Evolutionary conservation across 92 coral and sea anemone species (phyloP).

Genomic region (Epizoanthus rinbou): DNA sequence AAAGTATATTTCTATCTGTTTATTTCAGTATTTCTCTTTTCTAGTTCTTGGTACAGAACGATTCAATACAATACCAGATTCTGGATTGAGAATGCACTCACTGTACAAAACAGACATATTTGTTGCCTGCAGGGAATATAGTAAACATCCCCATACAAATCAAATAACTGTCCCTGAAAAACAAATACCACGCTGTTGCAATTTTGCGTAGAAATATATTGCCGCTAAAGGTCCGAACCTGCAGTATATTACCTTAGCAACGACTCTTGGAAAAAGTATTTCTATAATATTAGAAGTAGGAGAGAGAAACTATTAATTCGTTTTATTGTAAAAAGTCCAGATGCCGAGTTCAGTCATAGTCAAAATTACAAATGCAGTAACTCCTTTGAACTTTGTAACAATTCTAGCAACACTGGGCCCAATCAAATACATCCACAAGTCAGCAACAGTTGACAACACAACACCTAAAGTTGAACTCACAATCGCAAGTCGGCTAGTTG

Average conservation of each 20-base stretch:
- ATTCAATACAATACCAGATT: not conserved
- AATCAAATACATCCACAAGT: too few relatives aligned
- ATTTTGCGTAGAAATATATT: not conserved
- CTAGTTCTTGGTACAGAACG: not conserved
- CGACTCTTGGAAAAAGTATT: not conserved
- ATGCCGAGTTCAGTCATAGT: too few relatives aligned
- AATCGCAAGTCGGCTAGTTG: too few relatives aligned
- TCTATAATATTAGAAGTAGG: not conserved
- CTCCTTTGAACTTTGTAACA: too few relatives aligned
- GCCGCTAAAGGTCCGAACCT: not conserved
- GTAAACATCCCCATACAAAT: not conserved
- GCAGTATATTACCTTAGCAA: not conserved
- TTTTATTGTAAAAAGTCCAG: not conserved
- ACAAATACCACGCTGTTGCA: not conserved
- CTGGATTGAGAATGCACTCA: too few relatives aligned
- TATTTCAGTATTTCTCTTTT: not conserved
- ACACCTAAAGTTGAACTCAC: too few relatives aligned
- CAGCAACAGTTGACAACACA: too few relatives aligned
- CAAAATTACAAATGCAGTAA: too few relatives aligned
- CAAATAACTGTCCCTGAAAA: not conserved
- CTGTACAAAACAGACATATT: not conserved
- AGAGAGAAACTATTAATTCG: not conserved
- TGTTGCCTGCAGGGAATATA: not conserved
- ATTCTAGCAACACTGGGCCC: too few relatives aligned
- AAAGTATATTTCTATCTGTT: not conserved